phyloP scores from a whole-genome alignment of 2,888 invertebrate genomes.

The Odontomyia ornata region DNA sequence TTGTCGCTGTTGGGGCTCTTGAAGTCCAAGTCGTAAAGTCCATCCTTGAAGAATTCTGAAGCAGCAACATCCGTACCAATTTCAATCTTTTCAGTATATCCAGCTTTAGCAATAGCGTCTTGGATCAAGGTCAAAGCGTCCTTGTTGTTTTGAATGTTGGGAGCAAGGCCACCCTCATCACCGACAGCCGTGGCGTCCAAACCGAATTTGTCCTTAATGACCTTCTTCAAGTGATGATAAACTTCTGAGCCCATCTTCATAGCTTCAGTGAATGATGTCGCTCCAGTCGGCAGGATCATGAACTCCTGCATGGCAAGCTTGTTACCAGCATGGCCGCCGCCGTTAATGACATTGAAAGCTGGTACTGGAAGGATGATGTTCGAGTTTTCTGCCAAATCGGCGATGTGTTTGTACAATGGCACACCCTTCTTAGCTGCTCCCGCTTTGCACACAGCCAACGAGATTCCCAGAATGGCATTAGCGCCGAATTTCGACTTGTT shows the following conservation, averaged over 20 bases:
- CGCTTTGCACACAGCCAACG: slow-evolving; percentile 95
- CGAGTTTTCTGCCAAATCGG: slow-evolving; percentile 91
- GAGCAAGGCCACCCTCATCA: slow-evolving; percentile 99
- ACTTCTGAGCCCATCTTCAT: slow-evolving; percentile 99
- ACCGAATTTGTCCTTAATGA: slow-evolving; percentile 94
- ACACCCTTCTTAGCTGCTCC: slow-evolving; percentile 94
- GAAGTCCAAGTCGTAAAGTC: slow-evolving; percentile 94
- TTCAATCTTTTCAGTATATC: slow-evolving; percentile 95
- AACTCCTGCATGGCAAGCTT: slow-evolving; percentile 97
- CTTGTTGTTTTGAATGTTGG: slow-evolving; percentile 96
- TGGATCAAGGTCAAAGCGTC: slow-evolving; percentile 89
- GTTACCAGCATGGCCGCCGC: slow-evolving; percentile 98
- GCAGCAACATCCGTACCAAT: slow-evolving; percentile 99
- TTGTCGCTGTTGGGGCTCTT: slow-evolving; percentile 94
- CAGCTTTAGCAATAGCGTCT: slow-evolving; percentile 92
- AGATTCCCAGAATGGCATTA: slow-evolving; percentile 97
- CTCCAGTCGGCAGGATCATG: slow-evolving; percentile 96
- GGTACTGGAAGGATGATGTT: slow-evolving; percentile 95
- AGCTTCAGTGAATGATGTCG: slow-evolving; percentile 90
- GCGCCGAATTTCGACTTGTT: slow-evolving; percentile 97
- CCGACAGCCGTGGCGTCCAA: slow-evolving; percentile 97
- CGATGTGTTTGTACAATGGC: slow-evolving; percentile 92
- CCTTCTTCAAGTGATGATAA: slow-evolving; percentile 96
- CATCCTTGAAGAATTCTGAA: slow-evolving; percentile 92
- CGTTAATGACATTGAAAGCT: slow-evolving; percentile 99